Percentiles rank a stretch among this genome's conserved stretches.
phyloP scores from a whole-genome alignment of 2,888 invertebrate species.

The Xylota sylvarum region DNA sequence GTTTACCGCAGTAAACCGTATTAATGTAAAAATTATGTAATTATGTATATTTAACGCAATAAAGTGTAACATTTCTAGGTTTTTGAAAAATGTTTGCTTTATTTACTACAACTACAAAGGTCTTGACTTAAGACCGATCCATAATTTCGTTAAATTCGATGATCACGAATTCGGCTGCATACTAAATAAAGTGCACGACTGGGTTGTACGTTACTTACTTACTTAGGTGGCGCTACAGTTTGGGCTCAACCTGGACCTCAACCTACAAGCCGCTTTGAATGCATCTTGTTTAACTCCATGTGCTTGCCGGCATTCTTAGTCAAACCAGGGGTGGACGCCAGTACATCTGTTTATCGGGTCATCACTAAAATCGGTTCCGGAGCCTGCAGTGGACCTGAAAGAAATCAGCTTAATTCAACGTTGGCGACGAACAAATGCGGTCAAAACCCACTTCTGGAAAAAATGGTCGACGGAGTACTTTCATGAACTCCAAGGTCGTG shows the following conservation, averaged over 20 bases:
- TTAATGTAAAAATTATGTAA: background rate
- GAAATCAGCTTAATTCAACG: slow-evolving; percentile 4
- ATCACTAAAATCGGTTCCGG: slow-evolving; percentile 4
- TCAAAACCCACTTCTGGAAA: slow-evolving; percentile 27
- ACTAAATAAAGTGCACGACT: too few relatives aligned
- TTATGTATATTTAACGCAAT: slow-evolving; percentile 27
- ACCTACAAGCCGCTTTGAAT: too few relatives aligned
- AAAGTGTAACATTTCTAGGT: slow-evolving; percentile 27
- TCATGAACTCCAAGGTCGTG: slow-evolving; percentile 7
- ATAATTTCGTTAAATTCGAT: too few relatives aligned
- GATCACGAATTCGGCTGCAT: too few relatives aligned
- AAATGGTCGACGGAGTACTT: background rate
- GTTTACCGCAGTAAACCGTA: background rate
- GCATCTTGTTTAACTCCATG: too few relatives aligned
- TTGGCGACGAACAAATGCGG: slow-evolving; percentile 8
- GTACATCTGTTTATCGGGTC: slow-evolving; percentile 17
- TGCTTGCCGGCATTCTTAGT: too few relatives aligned
- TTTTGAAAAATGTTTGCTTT: slow-evolving; percentile 6
- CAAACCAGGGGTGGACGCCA: too few relatives aligned
- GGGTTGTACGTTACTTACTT: too few relatives aligned
- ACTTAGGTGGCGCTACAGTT: too few relatives aligned
- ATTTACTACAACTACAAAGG: too few relatives aligned
- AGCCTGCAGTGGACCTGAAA: background rate
- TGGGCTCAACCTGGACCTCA: too few relatives aligned
- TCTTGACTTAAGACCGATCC: too few relatives aligned